Evolutionary conservation across 2,113 vertebrate genomes (phyloP).

Genomic region (Spermophilus dauricus): DNA sequence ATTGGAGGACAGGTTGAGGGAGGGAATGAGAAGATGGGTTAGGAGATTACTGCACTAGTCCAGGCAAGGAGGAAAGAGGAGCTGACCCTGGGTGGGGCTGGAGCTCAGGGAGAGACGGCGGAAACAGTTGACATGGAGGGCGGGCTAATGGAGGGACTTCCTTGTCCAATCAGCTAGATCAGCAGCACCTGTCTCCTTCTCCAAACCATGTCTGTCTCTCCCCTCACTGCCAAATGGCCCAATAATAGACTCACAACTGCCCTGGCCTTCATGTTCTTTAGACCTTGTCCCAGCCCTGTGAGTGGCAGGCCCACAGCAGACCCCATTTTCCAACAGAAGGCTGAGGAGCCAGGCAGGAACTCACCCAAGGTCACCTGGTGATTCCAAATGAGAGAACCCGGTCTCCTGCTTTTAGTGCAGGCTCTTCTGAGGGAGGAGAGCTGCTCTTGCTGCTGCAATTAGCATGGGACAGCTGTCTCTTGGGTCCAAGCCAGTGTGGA

Average conservation of each 20-base stretch:
- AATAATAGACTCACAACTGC: neutral
- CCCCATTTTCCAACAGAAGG: slow-evolving; percentile 26
- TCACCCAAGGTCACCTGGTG: neutral
- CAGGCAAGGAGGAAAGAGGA: slow-evolving; percentile 9
- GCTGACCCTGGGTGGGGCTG: neutral
- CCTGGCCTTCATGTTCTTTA: neutral
- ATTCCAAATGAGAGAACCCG: neutral
- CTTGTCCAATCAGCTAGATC: neutral
- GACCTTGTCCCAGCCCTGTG: neutral
- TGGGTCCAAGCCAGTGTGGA: slow-evolving; percentile 42
- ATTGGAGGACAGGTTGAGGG: neutral
- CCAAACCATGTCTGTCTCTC: neutral
- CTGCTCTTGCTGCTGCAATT: neutral
- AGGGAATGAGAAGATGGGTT: neutral
- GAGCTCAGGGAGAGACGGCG: neutral
- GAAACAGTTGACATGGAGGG: neutral
- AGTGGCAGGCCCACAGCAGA: neutral
- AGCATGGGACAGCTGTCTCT: neutral
- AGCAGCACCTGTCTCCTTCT: neutral
- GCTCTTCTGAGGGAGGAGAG: neutral
- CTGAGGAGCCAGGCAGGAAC: neutral
- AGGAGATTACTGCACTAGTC: neutral
- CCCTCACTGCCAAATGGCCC: neutral
- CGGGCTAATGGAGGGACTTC: neutral
- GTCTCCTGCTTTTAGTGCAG: neutral